Evolutionary conservation across 37 sponge, comb jelly and placozoan species (phyloP).

Genomic region (Lycopodina hypogea): DNA sequence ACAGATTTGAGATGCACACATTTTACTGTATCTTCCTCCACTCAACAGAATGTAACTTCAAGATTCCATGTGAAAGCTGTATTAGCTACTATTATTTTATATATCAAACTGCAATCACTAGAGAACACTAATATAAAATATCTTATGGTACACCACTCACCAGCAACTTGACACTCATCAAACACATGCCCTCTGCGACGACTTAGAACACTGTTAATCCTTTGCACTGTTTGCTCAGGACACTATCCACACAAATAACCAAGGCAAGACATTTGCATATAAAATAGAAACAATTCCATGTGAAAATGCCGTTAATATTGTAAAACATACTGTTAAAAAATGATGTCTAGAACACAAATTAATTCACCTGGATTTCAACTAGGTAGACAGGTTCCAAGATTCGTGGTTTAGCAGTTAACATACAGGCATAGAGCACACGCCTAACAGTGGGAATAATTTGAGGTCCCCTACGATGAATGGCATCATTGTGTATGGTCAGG

Average conservation of each 20-base stretch:
- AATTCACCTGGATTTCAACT: slow-evolving; percentile 95
- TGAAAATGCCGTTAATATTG: not conserved
- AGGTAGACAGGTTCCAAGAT: slow-evolving; percentile 96
- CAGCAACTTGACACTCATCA: slow-evolving; percentile 77
- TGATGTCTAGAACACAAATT: no score
- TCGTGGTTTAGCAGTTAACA: slow-evolving; percentile 87
- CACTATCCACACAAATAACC: slow-evolving; percentile 63
- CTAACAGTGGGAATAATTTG: slow-evolving; percentile 98
- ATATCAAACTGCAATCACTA: no score
- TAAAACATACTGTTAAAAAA: no score
- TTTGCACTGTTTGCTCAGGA: slow-evolving; percentile 91
- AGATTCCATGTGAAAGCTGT: no score
- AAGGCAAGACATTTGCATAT: not conserved
- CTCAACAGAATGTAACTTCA: no score
- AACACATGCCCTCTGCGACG: slow-evolving; percentile 93
- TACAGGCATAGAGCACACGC: slow-evolving; percentile 84
- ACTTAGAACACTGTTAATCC: slow-evolving; percentile 97
- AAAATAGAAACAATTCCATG: not conserved
- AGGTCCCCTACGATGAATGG: slow-evolving; percentile 98
- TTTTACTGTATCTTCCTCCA: no score
- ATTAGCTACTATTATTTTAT: no score
- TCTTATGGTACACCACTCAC: not conserved
- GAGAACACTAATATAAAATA: not conserved
- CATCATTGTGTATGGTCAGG: slow-evolving; percentile 95
- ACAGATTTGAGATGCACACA: no score